Evolutionary conservation across 2,797 vertebrate genomes (phyloP).

Genomic region (Tenualosa ilisha): DNA sequence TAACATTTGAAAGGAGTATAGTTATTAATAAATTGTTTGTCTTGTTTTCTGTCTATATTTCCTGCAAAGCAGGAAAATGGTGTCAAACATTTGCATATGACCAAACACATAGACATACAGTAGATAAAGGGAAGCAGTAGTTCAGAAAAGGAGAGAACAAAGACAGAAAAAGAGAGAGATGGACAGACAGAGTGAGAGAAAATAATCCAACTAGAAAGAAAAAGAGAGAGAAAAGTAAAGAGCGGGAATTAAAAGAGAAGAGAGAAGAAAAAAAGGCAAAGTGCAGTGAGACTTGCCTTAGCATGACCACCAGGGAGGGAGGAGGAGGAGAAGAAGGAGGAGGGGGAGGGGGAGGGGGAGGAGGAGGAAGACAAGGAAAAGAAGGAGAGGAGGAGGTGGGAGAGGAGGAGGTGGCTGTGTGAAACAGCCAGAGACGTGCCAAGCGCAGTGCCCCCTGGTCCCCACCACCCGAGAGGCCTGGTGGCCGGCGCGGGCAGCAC

Average conservation of each 20-base stretch:
- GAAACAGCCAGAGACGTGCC: slow-evolving; percentile 56
- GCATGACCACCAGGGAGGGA: neutral
- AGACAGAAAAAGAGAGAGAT: neutral
- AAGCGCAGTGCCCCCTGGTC: slow-evolving; percentile 58
- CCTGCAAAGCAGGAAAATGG: neutral
- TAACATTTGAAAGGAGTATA: neutral
- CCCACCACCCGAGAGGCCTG: slow-evolving; percentile 74
- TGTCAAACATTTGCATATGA: neutral
- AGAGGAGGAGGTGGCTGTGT: neutral
- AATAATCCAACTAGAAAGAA: neutral
- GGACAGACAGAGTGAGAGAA: neutral
- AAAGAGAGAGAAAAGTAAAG: slow-evolving; percentile 44
- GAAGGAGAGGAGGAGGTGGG: neutral
- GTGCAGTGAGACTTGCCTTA: neutral
- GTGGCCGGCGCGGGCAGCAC: slow-evolving; percentile 71
- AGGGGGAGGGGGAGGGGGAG: neutral
- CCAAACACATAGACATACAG: neutral
- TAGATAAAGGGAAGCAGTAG: neutral
- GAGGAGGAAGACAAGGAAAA: neutral
- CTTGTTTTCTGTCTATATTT: neutral
- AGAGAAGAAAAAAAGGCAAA: neutral
- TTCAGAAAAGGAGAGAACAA: neutral
- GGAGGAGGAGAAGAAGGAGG: neutral
- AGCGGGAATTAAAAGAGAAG: neutral
- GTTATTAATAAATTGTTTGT: neutral